Evolutionary conservation across 2,888 invertebrate species (phyloP).

Genomic region (Andrena chrysosceles): DNA sequence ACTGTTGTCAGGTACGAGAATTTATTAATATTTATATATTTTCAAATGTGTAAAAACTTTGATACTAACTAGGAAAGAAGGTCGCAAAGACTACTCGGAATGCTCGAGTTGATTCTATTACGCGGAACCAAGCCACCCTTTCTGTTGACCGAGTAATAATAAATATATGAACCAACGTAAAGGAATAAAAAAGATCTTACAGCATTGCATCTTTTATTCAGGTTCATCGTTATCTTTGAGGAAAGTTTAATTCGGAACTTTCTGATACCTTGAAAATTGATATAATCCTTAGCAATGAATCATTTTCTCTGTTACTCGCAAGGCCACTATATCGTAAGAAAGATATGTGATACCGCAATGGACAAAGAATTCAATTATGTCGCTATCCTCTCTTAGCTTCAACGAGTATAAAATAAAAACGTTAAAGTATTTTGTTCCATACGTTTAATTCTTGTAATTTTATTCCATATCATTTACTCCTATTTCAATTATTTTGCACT

Average conservation of each 20-base stretch:
- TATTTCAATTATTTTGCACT: too few species aligned
- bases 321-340: constrained; percentile 32
- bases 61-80: too few species aligned
- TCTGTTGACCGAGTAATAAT: constrained; percentile 20
- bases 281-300: constrained; percentile 35
- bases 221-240: constrained; percentile 14
- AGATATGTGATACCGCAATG: constrained; percentile 46
- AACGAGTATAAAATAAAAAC: not conserved
- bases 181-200: not conserved
- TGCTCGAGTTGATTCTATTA: constrained; percentile 14
- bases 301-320: constrained; percentile 22
- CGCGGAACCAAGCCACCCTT: constrained; percentile 34
- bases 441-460: not conserved
- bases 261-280: constrained; percentile 20
- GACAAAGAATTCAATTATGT: constrained; percentile 58
- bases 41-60: too few species aligned
- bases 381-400: not conserved
- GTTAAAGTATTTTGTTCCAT: not conserved
- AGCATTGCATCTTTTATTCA: constrained; percentile 2
- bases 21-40: too few species aligned
- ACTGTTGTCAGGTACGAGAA: too few species aligned
- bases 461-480: too few species aligned
- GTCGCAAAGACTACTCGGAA: constrained; percentile 5
- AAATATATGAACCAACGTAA: constrained; percentile 15
- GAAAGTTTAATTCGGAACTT: constrained; percentile 20